Evolutionary conservation across 1,140 invertebrate genomes (phyloP).

Genomic region (Drosophila takahashii): DNA sequence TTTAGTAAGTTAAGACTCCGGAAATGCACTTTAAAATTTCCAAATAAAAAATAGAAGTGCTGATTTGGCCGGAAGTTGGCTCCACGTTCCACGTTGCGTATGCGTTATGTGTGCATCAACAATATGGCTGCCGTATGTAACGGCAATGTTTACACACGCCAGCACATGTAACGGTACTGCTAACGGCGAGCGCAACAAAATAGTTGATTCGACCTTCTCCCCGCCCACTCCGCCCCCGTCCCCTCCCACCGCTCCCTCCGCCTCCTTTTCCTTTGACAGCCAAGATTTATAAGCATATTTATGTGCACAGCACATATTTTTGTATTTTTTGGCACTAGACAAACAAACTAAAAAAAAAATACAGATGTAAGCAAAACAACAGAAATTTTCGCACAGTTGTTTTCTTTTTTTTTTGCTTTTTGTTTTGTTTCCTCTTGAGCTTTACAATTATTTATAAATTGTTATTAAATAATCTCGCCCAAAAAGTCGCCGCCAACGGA

Average conservation of each 20-base stretch:
- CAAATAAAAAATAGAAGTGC: neutral
- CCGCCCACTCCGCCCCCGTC: neutral
- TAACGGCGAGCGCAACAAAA: constrained; percentile 26
- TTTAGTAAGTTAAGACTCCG: neutral
- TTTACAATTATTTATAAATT: constrained; percentile 52
- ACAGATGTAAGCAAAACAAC: constrained; percentile 10
- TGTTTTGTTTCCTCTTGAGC: neutral
- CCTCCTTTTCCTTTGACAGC: constrained; percentile 22
- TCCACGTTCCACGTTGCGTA: constrained; percentile 30
- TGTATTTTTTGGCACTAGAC: constrained; percentile 34
- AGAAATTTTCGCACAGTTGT: constrained; percentile 19
- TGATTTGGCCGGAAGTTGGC: constrained; percentile 21
- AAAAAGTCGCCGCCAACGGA: constrained; percentile 60
- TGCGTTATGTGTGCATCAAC: constrained; percentile 33
- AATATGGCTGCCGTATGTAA: constrained; percentile 42
- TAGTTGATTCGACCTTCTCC: constrained; percentile 26
- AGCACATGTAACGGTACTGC: constrained; percentile 45
- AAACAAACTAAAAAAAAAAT: constrained; percentile 34
- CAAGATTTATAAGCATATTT: constrained; percentile 46
- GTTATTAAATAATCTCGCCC: constrained; percentile 48
- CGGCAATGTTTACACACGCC: constrained; percentile 38
- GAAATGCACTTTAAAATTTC: neutral
- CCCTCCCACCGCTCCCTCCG: neutral
- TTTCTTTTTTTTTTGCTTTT: constrained; percentile 10
- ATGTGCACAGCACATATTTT: constrained; percentile 26